Base-by-base conservation (phyloP, 2,888 invertebrate genomes). In the Trichopria drosophilae region DNA sequence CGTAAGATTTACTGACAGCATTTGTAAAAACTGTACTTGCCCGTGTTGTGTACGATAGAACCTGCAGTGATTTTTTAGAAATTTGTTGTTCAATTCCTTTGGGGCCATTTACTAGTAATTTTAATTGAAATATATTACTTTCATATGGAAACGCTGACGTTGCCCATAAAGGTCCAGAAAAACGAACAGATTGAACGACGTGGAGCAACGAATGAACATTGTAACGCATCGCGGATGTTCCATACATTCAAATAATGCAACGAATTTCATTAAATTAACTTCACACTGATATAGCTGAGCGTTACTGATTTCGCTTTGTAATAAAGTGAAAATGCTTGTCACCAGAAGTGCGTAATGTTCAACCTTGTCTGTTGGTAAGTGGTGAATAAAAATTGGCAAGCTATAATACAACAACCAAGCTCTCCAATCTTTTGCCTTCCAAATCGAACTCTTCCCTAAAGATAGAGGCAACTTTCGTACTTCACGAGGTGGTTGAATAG, bases 81-180 rank as follows among this genome's bases (percentile, higher is more conserved):
- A 32, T 32, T 32, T 32, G 34, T 9, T 32, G 34, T 6, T 32
- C 34, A 32, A 32, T 32, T 18, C 34, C 19, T 32, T 32, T 32
- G 15, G 15, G 16, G 18, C 15, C 5, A n/a, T 32, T 32, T 3
- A 32, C 13, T 2, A 32, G 6, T n/a, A 9, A 10, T 32, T 32
- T 32, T 16, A 32, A 32, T 9, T 1, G 19, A 32, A 13, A 16
- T 32, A 32, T 32, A n/a, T 32, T 32, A 19, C 6, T 16, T 19
- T 55, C 48, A 35, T 40, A 55, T 6, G 47, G 43, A 32, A 47
- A 51, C 6, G 55, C 47, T 7, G 55, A 51, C 13, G 55, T 55
- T 5, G 48, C 31, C 51, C 44, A 55, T 22, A 51, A 13, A 22
- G 55, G 55, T 22, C 51, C 51, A 24, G 37, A 40, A 26, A 24